Conservation (phyloP, 2,113 vertebrate genomes). For the Mandrillus leucophaeus region DNA sequence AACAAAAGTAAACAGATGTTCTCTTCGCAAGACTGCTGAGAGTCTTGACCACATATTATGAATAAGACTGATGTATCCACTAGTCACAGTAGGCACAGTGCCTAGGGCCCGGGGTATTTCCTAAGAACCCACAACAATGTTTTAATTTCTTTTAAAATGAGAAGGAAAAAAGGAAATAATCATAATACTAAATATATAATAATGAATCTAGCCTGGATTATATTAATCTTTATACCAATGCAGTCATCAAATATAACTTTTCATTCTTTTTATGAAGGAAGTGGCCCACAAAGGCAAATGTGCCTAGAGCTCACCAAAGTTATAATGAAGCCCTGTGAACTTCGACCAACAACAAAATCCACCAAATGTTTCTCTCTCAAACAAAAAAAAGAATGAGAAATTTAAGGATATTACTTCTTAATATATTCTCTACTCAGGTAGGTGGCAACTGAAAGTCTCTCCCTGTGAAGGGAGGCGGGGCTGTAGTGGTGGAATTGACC, state of each 20-base stretch:
- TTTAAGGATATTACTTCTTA: background rate
- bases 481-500: background rate
- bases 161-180: constrained; percentile 1
- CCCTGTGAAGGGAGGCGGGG: background rate
- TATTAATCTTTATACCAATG: background rate
- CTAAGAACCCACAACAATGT: background rate
- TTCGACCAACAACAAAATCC: background rate
- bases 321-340: background rate
- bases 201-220: background rate
- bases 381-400: background rate
- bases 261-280: constrained; percentile 18
- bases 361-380: constrained; percentile 16
- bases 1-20: background rate
- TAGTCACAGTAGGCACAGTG: background rate
- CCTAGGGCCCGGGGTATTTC: background rate
- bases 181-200: background rate
- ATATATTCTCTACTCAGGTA: background rate
- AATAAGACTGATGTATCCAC: background rate
- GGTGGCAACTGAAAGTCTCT: background rate
- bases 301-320: background rate
- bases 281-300: background rate
- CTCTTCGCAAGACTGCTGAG: background rate
- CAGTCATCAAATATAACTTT: background rate
- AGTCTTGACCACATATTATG: background rate
- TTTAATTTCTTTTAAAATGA: constrained; percentile 2